Percentiles rank a stretch among this genome's conserved stretches.
These are phyloP conservation scores for Carassius gibelio DNA, from an alignment of 2,113 vertebrate species.

Conservation along the genomic window DNA sequence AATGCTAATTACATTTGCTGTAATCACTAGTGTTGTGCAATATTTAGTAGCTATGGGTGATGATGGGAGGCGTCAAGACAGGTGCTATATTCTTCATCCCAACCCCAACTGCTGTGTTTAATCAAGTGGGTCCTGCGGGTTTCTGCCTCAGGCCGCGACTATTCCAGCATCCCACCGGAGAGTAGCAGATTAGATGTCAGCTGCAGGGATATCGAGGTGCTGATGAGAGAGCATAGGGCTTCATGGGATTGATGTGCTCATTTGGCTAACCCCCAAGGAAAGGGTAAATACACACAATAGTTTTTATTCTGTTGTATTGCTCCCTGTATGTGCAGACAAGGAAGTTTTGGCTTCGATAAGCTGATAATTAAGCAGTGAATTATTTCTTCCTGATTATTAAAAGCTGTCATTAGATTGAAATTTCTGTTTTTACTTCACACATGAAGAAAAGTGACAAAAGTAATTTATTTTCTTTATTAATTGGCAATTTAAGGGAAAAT, in stretches of 20 bases:
- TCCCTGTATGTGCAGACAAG: not conserved
- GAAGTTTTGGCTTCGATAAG: conserved; percentile 11
- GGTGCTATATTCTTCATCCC: conserved; percentile 31
- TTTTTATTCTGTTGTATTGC: not conserved
- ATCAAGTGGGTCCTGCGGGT: conserved; percentile 57
- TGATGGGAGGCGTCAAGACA: conserved; percentile 47
- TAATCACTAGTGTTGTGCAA: conserved; percentile 38
- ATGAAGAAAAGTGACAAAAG: not conserved
- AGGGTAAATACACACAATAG: conserved; percentile 20
- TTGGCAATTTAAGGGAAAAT: not conserved
- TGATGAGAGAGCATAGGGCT: conserved; percentile 55
- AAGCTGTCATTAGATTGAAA: conserved; percentile 14
- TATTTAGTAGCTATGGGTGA: conserved; percentile 46
- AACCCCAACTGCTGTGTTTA: conserved; percentile 56
- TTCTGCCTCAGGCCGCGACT: conserved; percentile 29
- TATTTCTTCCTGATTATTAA: conserved; percentile 21
- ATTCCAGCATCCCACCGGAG: conserved; percentile 59
- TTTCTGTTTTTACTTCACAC: conserved; percentile 2
- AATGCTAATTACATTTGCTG: conserved; percentile 38
- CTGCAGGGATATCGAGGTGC: conserved; percentile 65
- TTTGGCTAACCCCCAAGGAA: conserved; percentile 34
- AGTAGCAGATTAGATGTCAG: conserved; percentile 68
- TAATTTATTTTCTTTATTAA: not conserved
- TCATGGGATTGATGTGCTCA: conserved; percentile 45
- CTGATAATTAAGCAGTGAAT: conserved; percentile 25